These are phyloP conservation scores for Eulithis prunata DNA, from an alignment of 2,888 invertebrate species.

Conservation along the genomic window DNA sequence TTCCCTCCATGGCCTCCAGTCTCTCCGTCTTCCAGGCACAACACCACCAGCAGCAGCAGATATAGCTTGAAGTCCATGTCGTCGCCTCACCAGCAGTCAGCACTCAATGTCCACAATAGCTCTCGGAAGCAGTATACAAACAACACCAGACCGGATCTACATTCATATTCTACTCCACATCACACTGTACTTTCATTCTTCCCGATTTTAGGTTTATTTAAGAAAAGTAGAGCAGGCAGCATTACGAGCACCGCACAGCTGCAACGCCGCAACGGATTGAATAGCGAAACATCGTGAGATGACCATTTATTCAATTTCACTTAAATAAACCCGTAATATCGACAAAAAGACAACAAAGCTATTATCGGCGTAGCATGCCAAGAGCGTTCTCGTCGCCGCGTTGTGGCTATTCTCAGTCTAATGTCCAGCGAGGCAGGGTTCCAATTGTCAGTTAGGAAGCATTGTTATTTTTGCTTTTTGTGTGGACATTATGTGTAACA, in stretches of 20 bases:
- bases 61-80: slow-evolving; percentile 68
- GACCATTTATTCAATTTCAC: slow-evolving; percentile 84
- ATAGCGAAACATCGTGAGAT: slow-evolving; percentile 74
- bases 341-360: slow-evolving; percentile 74
- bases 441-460: slow-evolving; percentile 46
- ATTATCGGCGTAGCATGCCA: slow-evolving; percentile 63
- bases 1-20: slow-evolving; percentile 74
- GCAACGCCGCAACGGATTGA: slow-evolving; percentile 70
- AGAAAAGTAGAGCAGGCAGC: slow-evolving; percentile 54
- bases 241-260: slow-evolving; percentile 62
- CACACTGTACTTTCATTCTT: slow-evolving; percentile 62
- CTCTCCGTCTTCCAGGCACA: slow-evolving; percentile 64
- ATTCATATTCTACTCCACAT: slow-evolving; percentile 71
- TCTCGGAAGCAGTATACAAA: slow-evolving; percentile 50
- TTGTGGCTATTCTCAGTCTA: slow-evolving; percentile 54
- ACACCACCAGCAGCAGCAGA: slow-evolving; percentile 62
- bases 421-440: slow-evolving; percentile 54
- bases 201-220: slow-evolving; percentile 60
- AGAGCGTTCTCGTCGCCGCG: slow-evolving; percentile 47
- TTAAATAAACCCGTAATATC: slow-evolving; percentile 82
- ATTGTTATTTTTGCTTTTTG: slow-evolving; percentile 56
- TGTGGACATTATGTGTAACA: slow-evolving; percentile 60
- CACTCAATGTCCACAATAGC: slow-evolving; percentile 54
- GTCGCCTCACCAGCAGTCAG: slow-evolving; percentile 26
- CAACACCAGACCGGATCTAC: slow-evolving; percentile 51